A percentile compares a stretch with the other conserved stretches of the same genome.
These are phyloP conservation scores for Dipodomys stephensi DNA, from an alignment of 2,113 vertebrate genomes.

Conservation along the genomic window DNA sequence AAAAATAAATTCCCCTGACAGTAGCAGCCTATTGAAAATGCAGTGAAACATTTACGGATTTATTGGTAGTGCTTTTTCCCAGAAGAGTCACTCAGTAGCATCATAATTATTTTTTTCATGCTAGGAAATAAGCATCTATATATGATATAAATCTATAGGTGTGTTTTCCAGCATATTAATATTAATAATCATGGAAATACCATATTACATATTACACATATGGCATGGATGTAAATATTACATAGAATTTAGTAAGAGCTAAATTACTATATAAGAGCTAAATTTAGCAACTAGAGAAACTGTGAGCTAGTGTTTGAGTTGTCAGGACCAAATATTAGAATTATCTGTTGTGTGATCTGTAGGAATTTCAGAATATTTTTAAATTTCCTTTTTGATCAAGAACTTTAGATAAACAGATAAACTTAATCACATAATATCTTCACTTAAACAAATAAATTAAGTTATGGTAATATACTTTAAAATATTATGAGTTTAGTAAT, in stretches of 20 bases:
- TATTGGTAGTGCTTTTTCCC: not conserved
- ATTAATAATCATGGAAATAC: conserved; percentile 55
- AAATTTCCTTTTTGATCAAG: not conserved
- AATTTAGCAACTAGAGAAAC: not conserved
- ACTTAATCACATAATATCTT: not conserved
- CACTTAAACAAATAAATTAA: not conserved
- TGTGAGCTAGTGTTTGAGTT: not conserved
- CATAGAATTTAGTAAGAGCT: not conserved
- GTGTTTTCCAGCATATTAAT: not conserved
- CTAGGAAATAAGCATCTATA: not conserved
- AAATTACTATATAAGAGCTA: not conserved
- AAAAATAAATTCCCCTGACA: not conserved
- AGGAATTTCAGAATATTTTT: not conserved
- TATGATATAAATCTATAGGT: not conserved
- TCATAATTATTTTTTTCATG: not conserved
- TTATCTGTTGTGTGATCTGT: not conserved
- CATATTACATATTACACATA: not conserved
- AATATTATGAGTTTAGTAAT: not conserved
- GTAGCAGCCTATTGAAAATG: not conserved
- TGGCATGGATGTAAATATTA: not conserved
- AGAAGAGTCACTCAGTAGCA: not conserved
- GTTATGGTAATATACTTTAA: not conserved
- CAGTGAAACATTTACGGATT: not conserved
- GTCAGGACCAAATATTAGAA: not conserved
- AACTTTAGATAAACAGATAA: not conserved